Percentiles rank a stretch among this genome's conserved stretches.
phyloP scores from a whole-genome alignment of 2,113 vertebrate genomes.

The Trogon melanurus region DNA sequence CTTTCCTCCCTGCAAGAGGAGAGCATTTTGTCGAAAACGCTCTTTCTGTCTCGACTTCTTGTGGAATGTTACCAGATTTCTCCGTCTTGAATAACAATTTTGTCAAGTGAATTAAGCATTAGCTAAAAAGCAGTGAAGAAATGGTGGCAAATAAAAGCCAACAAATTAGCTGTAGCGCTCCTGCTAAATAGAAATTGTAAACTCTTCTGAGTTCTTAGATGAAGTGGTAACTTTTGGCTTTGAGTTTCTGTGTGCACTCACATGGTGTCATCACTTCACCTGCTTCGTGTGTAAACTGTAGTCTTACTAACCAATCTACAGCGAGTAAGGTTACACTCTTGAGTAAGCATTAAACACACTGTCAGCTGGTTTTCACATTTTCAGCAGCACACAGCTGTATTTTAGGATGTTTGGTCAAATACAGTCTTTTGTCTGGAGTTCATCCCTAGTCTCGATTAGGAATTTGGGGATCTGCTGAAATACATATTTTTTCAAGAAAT shows the following conservation, averaged over 20 bases:
- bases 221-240: neutral
- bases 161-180: neutral
- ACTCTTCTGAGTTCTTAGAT: neutral
- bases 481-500: neutral
- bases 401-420: neutral
- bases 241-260: neutral
- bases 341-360: neutral
- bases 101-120: neutral
- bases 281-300: neutral
- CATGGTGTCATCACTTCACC: neutral
- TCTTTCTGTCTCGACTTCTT: neutral
- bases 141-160: neutral
- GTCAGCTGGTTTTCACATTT: neutral
- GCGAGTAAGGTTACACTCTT: neutral
- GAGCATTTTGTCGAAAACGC: neutral
- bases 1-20: neutral
- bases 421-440: neutral
- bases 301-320: too few relatives aligned
- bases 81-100: neutral
- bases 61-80: neutral
- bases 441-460: neutral
- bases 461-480: neutral
- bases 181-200: neutral
- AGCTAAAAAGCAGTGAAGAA: neutral
- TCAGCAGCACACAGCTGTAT: neutral